Evolutionary conservation across 1,140 invertebrate genomes (phyloP), one percentile per base, ranked within the genome.

Genomic region (Homarus americanus): DNA sequence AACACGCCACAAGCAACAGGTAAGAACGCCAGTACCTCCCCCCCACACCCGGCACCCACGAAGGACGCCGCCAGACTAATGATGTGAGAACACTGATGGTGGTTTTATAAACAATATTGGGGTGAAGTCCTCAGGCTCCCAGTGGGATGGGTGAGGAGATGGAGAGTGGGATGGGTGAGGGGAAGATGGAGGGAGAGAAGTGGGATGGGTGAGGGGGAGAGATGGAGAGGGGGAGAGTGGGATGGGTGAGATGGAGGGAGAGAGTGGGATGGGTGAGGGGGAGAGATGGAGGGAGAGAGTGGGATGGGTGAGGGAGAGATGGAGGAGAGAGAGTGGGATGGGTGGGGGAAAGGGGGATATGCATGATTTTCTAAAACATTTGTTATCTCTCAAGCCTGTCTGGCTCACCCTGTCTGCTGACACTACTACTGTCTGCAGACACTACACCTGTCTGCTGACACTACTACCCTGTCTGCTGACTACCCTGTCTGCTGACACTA

Each of bases 61-160:
- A 40, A n/a, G n/a, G n/a, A n/a, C n/a, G 53, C 40, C 40, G 36
- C 40, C 15, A 20, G 38, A 32, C 63, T 32, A 69, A 32, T 69
- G 63, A 32, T 10, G 28, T n/a, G n/a, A 28, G n/a, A 7, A 32
- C 63, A 1, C 12, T 69, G 63, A 69, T 69, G 63, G 28, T 4
- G 63, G 28, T 28, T 69, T 69, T 69, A 69, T 69, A 69, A 69
- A 69, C 63, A 69, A 69, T 69, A 69, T 69, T 69, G 32, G 24
- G 63, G 12, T 3, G 2, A 3, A 2, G 5, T 5, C 63, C 63
- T 5, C 63, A n/a, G 63, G 63, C 63, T 32, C 63, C 63, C 63
- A 4, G 63, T 49, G 63, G 63, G 63, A 32, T 24, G 28, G n/a
- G 63, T 24, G 63, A 20, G 24, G n/a, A 2, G 53, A 4, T 49